Conservation (phyloP, 2,113 vertebrate genomes). For the Merops nubicus region DNA sequence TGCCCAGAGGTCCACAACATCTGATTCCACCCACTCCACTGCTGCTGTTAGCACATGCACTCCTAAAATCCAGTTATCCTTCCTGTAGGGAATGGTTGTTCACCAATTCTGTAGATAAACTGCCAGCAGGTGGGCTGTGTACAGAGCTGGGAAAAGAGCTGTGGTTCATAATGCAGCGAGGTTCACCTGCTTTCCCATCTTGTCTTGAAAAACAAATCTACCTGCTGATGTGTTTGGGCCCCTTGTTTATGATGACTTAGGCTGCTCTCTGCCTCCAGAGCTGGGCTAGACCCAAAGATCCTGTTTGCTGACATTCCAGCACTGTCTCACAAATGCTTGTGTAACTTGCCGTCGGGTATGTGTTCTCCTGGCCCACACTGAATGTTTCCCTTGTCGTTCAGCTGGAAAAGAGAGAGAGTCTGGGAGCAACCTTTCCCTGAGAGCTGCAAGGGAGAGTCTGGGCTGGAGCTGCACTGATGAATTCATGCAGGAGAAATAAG, state of each 20-base stretch:
- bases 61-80: background rate
- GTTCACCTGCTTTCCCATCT: background rate
- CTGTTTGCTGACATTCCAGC: slow-evolving; percentile 52
- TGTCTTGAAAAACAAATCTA: background rate
- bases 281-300: slow-evolving; percentile 26
- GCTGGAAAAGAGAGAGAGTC: background rate
- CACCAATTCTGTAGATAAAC: background rate
- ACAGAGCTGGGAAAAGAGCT: background rate
- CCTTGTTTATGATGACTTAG: background rate
- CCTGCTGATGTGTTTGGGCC: background rate
- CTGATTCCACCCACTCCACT: background rate
- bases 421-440: background rate
- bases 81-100: background rate
- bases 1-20: background rate
- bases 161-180: background rate
- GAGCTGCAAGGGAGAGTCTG: background rate
- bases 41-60: background rate
- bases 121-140: background rate
- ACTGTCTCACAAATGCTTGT: slow-evolving; percentile 13
- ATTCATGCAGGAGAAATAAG: background rate
- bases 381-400: background rate
- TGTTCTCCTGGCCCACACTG: background rate
- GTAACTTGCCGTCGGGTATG: background rate
- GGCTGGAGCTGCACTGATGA: background rate
- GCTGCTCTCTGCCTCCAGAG: background rate